Evolutionary conservation across 23 tunicate species (phyloP).

Genomic region (Aplidium turbinatum): DNA sequence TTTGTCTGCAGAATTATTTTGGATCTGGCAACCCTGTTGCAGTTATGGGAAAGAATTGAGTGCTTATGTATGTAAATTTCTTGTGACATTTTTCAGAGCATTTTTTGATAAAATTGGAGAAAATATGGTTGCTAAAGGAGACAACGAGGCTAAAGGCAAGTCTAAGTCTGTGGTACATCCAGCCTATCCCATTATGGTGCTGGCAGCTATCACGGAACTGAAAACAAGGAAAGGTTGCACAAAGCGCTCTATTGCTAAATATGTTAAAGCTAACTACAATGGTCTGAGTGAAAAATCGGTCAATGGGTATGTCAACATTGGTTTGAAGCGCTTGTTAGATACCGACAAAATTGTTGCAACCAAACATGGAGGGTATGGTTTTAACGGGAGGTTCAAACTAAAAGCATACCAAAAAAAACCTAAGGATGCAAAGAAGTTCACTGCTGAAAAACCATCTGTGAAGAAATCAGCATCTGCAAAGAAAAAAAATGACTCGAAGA

Average conservation of each 20-base stretch:
- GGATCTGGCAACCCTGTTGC: too few species aligned
- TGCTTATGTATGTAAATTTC: neutral
- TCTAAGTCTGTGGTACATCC: conserved; percentile 50
- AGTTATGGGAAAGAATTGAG: too few species aligned
- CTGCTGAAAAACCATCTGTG: too few species aligned
- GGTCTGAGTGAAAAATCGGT: conserved; percentile 14
- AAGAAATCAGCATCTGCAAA: conserved; percentile 9
- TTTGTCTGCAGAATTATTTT: too few species aligned
- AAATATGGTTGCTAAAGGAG: conserved; percentile 40
- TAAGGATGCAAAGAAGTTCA: conserved; percentile 2
- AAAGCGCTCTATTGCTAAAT: conserved; percentile 52
- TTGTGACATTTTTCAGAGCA: neutral
- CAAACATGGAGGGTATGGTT: conserved; percentile 38
- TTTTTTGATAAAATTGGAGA: neutral
- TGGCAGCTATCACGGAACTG: conserved; percentile 16
- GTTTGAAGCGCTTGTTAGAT: conserved; percentile 17
- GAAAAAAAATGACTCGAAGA: conserved; percentile 19
- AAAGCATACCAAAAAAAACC: neutral
- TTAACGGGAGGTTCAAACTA: conserved; percentile 54
- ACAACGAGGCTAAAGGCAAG: neutral
- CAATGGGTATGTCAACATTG: conserved; percentile 9
- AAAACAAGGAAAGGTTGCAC: conserved; percentile 54
- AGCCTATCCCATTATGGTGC: conserved; percentile 53
- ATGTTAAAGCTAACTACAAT: conserved; percentile 44
- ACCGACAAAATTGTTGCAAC: conserved; percentile 2